phyloP scores from a whole-genome alignment of 2,797 vertebrate genomes.

The Apogon talboti region DNA sequence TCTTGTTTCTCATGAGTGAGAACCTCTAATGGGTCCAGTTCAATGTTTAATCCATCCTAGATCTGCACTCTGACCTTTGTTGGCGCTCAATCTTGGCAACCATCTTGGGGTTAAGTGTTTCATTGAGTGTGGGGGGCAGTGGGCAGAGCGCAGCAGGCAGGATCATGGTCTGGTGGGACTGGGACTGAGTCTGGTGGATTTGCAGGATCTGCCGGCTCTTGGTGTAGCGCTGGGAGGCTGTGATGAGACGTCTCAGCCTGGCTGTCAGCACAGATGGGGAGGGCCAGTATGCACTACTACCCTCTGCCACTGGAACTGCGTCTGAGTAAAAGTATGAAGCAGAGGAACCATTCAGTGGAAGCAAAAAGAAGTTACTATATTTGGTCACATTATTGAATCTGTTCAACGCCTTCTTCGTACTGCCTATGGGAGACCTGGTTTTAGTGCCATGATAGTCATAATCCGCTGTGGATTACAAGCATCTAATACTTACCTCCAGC shows the following conservation, averaged over 20 bases:
- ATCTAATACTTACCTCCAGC: conserved; percentile 83
- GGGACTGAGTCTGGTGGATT: conserved; percentile 87
- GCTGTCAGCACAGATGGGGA: conserved; percentile 94
- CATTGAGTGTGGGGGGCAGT: conserved; percentile 87
- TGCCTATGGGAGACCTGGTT: conserved; percentile 1
- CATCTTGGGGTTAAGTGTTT: conserved; percentile 95
- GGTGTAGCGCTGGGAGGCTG: conserved; percentile 94
- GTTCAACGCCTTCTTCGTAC: neutral
- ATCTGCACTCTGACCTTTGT: conserved; percentile 87
- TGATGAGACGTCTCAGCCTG: conserved; percentile 94
- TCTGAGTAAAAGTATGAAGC: conserved; percentile 75
- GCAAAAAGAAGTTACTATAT: neutral
- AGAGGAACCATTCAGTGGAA: neutral
- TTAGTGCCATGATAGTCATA: conserved; percentile 19
- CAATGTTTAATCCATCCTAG: neutral
- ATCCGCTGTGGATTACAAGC: conserved; percentile 38
- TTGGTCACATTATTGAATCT: neutral
- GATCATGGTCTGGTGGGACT: conserved; percentile 82
- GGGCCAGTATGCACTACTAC: conserved; percentile 92
- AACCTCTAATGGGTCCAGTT: neutral
- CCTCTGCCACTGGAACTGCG: conserved; percentile 87
- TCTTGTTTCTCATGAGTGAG: neutral
- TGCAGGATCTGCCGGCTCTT: conserved; percentile 95
- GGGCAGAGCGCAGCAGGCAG: conserved; percentile 84
- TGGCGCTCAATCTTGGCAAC: conserved; percentile 98